Percentiles rank a stretch among this genome's conserved stretches.
These are phyloP conservation scores for Anas bahamensis DNA, from an alignment of 2,797 vertebrate genomes.

Conservation along the genomic window DNA sequence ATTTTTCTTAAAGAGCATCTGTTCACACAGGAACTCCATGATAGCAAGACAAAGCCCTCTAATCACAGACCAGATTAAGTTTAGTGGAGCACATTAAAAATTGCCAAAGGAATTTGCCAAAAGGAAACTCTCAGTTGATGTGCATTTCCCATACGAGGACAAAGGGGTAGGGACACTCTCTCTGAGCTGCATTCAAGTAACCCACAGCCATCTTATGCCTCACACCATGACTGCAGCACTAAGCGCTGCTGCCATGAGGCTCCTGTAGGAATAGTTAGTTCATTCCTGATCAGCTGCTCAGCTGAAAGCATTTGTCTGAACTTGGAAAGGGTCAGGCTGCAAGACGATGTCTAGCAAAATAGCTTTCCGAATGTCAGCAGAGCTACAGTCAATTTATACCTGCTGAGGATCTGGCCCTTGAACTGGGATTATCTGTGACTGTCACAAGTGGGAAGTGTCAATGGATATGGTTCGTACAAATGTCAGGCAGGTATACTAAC, in stretches of 20 bases:
- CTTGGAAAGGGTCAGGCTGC: neutral
- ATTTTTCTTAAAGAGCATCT: conserved; percentile 17
- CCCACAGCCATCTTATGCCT: neutral
- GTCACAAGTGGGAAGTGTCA: neutral
- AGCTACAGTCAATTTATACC: neutral
- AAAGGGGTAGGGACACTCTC: neutral
- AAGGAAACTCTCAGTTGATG: neutral
- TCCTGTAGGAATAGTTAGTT: neutral
- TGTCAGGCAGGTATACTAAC: neutral
- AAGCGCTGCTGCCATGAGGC: neutral
- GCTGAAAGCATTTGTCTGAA: neutral
- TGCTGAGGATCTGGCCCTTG: conserved; percentile 5
- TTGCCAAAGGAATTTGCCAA: neutral
- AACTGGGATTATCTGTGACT: conserved; percentile 17
- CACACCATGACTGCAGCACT: neutral
- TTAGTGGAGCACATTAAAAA: neutral
- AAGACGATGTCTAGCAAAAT: neutral
- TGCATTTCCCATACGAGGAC: neutral
- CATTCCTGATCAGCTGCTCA: neutral
- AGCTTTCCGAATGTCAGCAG: neutral
- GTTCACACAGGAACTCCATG: neutral
- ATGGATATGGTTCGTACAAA: neutral
- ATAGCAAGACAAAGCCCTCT: conserved; percentile 3
- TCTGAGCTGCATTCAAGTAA: neutral
- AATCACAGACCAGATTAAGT: neutral